Evolutionary conservation across 1,140 invertebrate species (phyloP).

Genomic region (Caenorhabditis inopinata): DNA sequence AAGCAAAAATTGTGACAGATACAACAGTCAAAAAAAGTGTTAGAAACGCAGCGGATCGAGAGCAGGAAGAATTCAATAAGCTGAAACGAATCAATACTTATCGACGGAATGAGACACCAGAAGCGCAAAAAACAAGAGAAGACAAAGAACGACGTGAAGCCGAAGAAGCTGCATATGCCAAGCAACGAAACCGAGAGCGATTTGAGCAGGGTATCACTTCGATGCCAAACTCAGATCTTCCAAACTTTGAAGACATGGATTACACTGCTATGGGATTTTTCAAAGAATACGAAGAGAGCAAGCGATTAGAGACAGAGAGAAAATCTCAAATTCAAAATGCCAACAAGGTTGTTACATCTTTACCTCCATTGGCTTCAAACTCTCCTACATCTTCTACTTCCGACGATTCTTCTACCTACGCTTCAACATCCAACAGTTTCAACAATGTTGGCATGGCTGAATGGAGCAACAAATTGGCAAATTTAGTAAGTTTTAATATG

Average conservation of each 20-base stretch:
- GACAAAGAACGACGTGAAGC: neutral
- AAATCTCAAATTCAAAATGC: neutral
- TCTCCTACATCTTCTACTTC: too few species aligned
- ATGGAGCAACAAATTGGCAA: too few species aligned
- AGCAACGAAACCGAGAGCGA: neutral
- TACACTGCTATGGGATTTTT: neutral
- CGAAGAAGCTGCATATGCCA: neutral
- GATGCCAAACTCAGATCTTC: neutral
- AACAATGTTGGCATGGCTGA: too few species aligned
- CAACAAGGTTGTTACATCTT: neutral
- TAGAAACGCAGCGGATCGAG: neutral
- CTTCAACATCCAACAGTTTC: too few species aligned
- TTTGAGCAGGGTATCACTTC: neutral
- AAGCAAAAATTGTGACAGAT: neutral
- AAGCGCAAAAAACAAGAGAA: neutral
- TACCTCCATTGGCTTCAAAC: too few species aligned
- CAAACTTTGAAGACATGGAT: conserved; percentile 16
- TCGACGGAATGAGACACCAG: neutral
- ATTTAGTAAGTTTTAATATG: too few species aligned
- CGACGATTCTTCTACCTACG: too few species aligned
- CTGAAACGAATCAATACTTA: neutral
- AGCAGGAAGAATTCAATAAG: conserved; percentile 5
- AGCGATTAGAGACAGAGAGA: neutral
- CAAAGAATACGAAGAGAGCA: neutral
- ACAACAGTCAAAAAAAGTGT: neutral